phyloP scores from a whole-genome alignment of 2,888 invertebrate genomes.

The Acronicta aceris region DNA sequence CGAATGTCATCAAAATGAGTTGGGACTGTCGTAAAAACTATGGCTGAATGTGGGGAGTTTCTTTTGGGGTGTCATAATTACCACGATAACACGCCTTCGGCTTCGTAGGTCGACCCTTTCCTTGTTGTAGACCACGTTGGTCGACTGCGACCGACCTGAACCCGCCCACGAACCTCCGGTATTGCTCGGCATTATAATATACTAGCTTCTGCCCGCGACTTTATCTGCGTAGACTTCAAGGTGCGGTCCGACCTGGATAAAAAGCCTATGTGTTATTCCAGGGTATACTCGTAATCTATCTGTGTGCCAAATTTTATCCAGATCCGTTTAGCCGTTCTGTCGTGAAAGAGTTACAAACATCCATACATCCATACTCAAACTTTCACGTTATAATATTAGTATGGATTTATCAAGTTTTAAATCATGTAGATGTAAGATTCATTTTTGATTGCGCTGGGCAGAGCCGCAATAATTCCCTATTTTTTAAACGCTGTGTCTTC shows the following conservation, averaged over 20 bases:
- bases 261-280: no score
- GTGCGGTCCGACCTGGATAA: no score
- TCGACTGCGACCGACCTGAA: slow-evolving; percentile 54
- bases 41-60: slow-evolving; percentile 56
- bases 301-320: no score
- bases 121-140: slow-evolving; percentile 57
- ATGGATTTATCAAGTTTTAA: slow-evolving; percentile 30
- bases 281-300: no score
- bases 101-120: slow-evolving; percentile 72
- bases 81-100: slow-evolving; percentile 65
- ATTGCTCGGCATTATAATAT: slow-evolving; percentile 53
- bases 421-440: slow-evolving; percentile 11
- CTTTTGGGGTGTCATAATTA: slow-evolving; percentile 71
- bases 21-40: slow-evolving; percentile 59
- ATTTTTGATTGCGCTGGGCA: slow-evolving; percentile 5
- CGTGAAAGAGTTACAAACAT: no score
- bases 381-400: no score
- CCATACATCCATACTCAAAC: no score
- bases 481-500: neutral
- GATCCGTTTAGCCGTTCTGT: no score
- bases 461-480: neutral
- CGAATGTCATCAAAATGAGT: slow-evolving; percentile 46
- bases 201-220: no score
- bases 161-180: slow-evolving; percentile 58
- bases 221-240: no score